A percentile compares a stretch with the other conserved stretches of the same genome.
Conservation (phyloP, 2,113 vertebrate genomes). For the Erpornis zantholeuca region DNA sequence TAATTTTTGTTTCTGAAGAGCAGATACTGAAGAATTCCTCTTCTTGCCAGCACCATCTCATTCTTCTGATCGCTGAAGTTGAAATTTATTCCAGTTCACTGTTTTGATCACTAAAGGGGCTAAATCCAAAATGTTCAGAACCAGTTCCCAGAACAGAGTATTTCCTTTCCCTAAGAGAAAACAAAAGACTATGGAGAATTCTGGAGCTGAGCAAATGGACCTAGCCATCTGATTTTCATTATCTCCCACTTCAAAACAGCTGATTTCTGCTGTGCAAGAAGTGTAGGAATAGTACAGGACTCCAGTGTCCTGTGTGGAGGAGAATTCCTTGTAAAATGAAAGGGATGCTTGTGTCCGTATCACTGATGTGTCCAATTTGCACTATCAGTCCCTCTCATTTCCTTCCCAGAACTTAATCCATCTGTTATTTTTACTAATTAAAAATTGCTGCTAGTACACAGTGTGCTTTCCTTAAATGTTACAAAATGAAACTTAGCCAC, state of each 20-base stretch:
- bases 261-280: neutral
- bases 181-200: slow-evolving; percentile 2
- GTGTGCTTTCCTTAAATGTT: neutral
- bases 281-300: neutral
- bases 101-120: neutral
- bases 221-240: slow-evolving; percentile 3
- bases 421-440: neutral
- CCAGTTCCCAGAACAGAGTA: neutral
- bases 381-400: neutral
- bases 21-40: neutral
- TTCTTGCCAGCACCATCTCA: neutral
- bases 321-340: neutral
- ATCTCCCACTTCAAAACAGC: neutral
- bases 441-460: neutral
- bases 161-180: slow-evolving; percentile 1
- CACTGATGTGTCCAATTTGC: neutral
- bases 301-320: neutral
- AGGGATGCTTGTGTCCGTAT: neutral
- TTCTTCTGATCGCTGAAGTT: neutral
- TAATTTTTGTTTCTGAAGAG: neutral
- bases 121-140: neutral
- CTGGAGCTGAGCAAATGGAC: neutral
- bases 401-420: neutral
- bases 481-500: neutral
- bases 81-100: neutral